Evolutionary conservation across 2,888 invertebrate species (phyloP), one percentile per base, ranked within the genome.

Genomic region (Eupelmus urozonus): DNA sequence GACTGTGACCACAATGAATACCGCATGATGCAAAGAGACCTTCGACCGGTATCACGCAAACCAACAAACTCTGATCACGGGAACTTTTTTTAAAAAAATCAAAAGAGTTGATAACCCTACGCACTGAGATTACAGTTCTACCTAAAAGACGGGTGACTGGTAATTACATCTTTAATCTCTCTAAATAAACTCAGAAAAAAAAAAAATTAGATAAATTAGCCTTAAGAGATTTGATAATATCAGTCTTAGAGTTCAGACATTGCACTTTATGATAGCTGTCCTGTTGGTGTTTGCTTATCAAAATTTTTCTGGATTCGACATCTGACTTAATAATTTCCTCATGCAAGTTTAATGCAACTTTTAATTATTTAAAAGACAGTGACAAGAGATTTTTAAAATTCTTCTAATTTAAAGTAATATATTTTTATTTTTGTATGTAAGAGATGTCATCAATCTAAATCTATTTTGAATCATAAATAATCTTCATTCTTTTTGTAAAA

Each of bases 51-150:
- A 72, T 76, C 71, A 62, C 11, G 49, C 29, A 34, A 60, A 65
- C 67, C n/a, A 29, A 65, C 40, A 76, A 72, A 70, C 59, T 73
- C 16, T 74, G 66, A 76, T 76, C 69, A 76, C 49, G 49, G 45
- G 59, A 69, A 76, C 5, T 76, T 51, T 73, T 73, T 70, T 60
- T 20, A 59, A 74, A 80, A 74, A 73, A 80, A 25, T 66, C 59
- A 55, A 18, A 59, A 11, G 18, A 20, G 0, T 49, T 69, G 78
- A 80, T 80, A 80, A 80, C 78, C 78, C 72, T 71, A 18, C 72
- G 75, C 59, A 51, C 40, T 2, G 7, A 66, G 72, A 69, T 78
- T 78, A 69, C 29, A 76, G 34, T n/a, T 66, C 27, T 70, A 20
- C 51, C 59, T 55, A 69, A 67, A 72, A 72, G n/a, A 76, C 53